These are phyloP conservation scores for Willowsia nigromaculata DNA, from an alignment of 2,888 invertebrate genomes.

Conservation along the genomic window DNA sequence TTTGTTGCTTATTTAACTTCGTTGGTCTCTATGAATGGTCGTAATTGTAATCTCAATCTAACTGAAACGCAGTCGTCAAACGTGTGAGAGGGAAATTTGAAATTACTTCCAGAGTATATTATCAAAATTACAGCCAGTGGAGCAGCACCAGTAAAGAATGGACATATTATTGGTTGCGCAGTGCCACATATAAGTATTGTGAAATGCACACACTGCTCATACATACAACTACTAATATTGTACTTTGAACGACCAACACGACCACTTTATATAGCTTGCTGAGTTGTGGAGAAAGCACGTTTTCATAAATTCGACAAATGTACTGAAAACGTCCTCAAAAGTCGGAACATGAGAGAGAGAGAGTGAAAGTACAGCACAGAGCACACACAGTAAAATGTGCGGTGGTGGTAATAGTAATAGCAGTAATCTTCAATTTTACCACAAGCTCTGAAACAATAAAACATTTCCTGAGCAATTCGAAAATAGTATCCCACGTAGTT, in stretches of 20 bases:
- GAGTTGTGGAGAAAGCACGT: slow-evolving; percentile 28
- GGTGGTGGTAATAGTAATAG: slow-evolving; percentile 47
- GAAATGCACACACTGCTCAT: not conserved
- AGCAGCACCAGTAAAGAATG: too few relatives aligned
- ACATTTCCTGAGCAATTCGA: slow-evolving; percentile 66
- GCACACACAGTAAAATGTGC: slow-evolving; percentile 34
- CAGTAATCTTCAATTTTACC: slow-evolving; percentile 61
- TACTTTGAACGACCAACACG: not conserved
- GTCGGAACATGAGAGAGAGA: not conserved
- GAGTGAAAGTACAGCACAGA: not conserved
- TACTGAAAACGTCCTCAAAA: slow-evolving; percentile 26
- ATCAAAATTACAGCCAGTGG: slow-evolving; percentile 29
- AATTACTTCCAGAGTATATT: slow-evolving; percentile 29
- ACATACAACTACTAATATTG: not conserved
- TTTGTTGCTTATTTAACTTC: slow-evolving; percentile 32
- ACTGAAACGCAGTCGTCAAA: slow-evolving; percentile 46
- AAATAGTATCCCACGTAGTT: slow-evolving; percentile 46
- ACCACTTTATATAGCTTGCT: not conserved
- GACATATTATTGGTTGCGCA: not conserved
- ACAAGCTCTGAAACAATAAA: slow-evolving; percentile 64
- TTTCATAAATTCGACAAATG: slow-evolving; percentile 38
- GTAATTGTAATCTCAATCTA: slow-evolving; percentile 44
- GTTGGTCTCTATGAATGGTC: slow-evolving; percentile 17
- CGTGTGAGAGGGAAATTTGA: slow-evolving; percentile 35
- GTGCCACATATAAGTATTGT: not conserved